Conservation (phyloP, 30 jellyfish, hydroid and myxozoan genomes). For the Hydra vulgaris region DNA sequence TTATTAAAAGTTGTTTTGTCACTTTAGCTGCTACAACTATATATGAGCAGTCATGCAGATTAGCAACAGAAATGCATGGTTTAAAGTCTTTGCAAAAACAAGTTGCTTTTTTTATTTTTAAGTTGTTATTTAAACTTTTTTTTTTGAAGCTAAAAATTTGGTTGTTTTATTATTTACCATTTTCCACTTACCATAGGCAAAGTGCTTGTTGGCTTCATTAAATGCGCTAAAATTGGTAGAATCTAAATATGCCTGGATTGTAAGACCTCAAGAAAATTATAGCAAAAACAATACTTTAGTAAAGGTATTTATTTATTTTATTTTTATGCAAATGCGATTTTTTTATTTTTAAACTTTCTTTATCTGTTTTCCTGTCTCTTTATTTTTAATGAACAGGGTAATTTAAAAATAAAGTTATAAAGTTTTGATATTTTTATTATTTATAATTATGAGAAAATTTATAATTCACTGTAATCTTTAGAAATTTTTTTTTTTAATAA, state of each 20-base stretch:
- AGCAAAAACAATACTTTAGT: neutral
- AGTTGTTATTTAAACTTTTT: neutral
- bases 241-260: conserved; percentile 81
- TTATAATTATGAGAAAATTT: no score
- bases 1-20: neutral
- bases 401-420: no score
- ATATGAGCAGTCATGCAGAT: conserved; percentile 87
- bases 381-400: no score
- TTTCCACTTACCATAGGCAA: conserved; percentile 42
- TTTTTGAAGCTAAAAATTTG: no score
- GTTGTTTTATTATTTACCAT: neutral
- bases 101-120: conserved; percentile 19
- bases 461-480: no score
- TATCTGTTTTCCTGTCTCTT: no score
- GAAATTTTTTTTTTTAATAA: no score
- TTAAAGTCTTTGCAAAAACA: conserved; percentile 77
- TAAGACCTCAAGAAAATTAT: conserved; percentile 39
- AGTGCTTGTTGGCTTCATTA: conserved; percentile 67
- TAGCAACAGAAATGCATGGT: conserved; percentile 83
- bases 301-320: neutral
- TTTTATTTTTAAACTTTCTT: no score
- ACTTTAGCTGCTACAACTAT: conserved; percentile 75
- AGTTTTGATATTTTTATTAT: no score
- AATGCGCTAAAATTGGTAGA: conserved; percentile 63
- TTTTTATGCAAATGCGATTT: no score